These are phyloP conservation scores for Chaetorhynchus papuensis DNA, from an alignment of 2,113 vertebrate species.

Conservation along the genomic window DNA sequence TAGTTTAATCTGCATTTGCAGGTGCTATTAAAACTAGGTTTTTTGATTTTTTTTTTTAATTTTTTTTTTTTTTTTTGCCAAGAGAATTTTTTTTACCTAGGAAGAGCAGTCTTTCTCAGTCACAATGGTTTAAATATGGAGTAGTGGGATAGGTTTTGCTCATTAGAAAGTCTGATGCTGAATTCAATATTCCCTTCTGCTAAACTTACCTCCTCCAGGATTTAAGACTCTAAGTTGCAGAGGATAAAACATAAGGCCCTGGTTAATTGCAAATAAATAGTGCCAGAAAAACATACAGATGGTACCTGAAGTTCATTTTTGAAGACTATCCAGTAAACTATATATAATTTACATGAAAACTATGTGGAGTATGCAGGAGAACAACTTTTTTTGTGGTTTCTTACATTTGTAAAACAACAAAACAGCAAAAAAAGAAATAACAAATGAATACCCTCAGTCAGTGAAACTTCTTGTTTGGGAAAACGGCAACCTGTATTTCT, in stretches of 20 bases:
- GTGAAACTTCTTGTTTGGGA: neutral
- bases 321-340: slow-evolving; percentile 32
- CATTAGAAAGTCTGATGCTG: slow-evolving; percentile 46
- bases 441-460: neutral
- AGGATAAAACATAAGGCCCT: slow-evolving; percentile 70
- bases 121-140: slow-evolving; percentile 29
- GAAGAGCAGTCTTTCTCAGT: neutral
- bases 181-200: slow-evolving; percentile 50
- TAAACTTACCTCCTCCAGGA: slow-evolving; percentile 59
- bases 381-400: neutral
- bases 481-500: neutral
- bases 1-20: slow-evolving; percentile 19
- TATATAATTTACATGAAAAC: slow-evolving; percentile 15
- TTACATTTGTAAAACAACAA: neutral
- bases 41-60: neutral
- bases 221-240: slow-evolving; percentile 37
- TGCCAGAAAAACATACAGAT: slow-evolving; percentile 66
- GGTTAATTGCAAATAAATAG: slow-evolving; percentile 71
- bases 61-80: neutral
- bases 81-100: neutral
- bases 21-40: neutral
- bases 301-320: slow-evolving; percentile 66
- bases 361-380: neutral
- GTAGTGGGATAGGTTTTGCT: slow-evolving; percentile 29
- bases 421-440: neutral